Conservation (phyloP, 2,113 vertebrate genomes). For the Echinops telfairi region DNA sequence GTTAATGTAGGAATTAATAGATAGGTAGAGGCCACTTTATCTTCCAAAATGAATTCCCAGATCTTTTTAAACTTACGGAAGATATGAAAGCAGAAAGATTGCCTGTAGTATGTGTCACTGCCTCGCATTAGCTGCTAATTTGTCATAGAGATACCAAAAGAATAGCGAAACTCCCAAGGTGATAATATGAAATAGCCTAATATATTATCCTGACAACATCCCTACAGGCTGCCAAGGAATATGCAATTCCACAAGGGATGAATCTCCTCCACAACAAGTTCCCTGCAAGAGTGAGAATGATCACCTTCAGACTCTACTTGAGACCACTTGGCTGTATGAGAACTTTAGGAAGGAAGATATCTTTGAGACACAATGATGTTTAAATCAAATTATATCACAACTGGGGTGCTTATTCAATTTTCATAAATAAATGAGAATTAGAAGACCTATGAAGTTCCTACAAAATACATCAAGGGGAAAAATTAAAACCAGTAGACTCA, state of each 20-base stretch:
- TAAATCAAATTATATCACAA: conserved; percentile 3
- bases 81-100: conserved; percentile 41
- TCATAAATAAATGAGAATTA: conserved; percentile 49
- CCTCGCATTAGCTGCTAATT: conserved; percentile 67
- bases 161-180: conserved; percentile 72
- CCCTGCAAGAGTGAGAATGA: not conserved
- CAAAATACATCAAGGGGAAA: not conserved
- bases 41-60: conserved; percentile 43
- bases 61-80: conserved; percentile 37
- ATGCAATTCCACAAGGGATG: conserved; percentile 60
- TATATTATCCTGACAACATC: conserved; percentile 76
- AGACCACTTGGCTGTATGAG: not conserved
- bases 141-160: conserved; percentile 69
- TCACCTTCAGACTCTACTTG: not conserved
- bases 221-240: conserved; percentile 54
- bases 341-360: not conserved
- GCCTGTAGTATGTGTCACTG: not conserved
- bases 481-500: no score
- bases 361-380: not conserved
- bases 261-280: conserved; percentile 6
- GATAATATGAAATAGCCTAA: conserved; percentile 77
- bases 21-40: not conserved
- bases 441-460: not conserved
- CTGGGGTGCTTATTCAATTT: conserved; percentile 20
- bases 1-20: not conserved